Base-by-base conservation (phyloP, 2,797 vertebrate species). In the Remorina albescens region DNA sequence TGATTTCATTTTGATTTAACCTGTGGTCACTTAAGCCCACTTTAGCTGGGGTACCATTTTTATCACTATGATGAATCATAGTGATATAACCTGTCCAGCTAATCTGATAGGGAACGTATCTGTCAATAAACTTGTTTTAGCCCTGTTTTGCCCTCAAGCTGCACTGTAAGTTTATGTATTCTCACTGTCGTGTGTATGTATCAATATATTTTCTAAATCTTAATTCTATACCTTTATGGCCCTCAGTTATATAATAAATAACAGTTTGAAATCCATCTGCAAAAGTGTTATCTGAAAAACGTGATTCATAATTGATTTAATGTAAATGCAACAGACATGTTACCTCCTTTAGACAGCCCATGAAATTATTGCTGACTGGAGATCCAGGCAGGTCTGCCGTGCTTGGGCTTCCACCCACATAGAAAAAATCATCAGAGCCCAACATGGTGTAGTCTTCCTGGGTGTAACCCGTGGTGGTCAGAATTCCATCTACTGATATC, bases 401-500 rank as follows among this genome's bases (percentile, higher is more conserved):
- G 78, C 97, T 99, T 4, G 98, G 98, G 82, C 97, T 99, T 69
- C 98, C 98, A 42, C 98, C 98, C 5, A 99, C 98, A 0, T 99
- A 99, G 91, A 99, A 99, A 93, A 99, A 99, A 86, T 99, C 98
- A 51, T 99, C 98, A 0, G 98, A 99, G 42, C 98, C 98, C 88
- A 99, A 88, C 98, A 99, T 99, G 86, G 98, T 99, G 92, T 99
- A 99, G 93, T 99, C 98, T 72, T 99, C 98, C 83, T 99, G 98
- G 1, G 98, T 99, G 91, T 99, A 99, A 37, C 98, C 98, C 0
- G 98, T 99, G 6, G 98, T 99, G 68, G 98, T 99, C 68, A 99
- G 95, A 82, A 99, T 98, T 72, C 98, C 98, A 62, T 99, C 98
- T 91, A 99, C 98, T 28, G 98, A 99, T 89, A 99, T 99, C 28